Base-by-base conservation (phyloP, 2,888 invertebrate species). In the Sycophila texana region DNA sequence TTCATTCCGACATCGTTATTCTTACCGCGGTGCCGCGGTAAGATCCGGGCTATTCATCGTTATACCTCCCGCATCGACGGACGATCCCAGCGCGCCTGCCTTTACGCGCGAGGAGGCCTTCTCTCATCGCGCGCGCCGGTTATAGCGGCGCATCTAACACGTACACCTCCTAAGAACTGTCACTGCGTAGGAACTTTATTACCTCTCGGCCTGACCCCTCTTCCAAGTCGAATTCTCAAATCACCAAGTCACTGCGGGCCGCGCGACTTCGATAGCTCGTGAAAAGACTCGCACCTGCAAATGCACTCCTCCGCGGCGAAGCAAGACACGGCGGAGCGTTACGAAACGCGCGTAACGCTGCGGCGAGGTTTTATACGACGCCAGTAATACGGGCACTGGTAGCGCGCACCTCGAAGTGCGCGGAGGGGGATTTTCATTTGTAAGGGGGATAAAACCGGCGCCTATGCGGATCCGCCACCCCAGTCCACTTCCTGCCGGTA, bases 391-490 rank as follows among this genome's bases (percentile, higher is more conserved):
- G 57, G 16, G n/a, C 4, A 12, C 1, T 30, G 13, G n/a, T 14
- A 16, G 53, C 61, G 72, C 14, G 61, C 26, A 5, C 53, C 53
- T 14, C 10, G 30, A 26, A 61, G 49, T 30, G 68, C 51, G 20
- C 30, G 18, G 18, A n/a, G 16, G 30, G 68, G 26, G 70, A 76
- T 53, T 76, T 76, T 70, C 70, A 70, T 76, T 76, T 70, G 61
- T 63, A 61, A 39, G 26, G 22, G 20, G n/a, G 47, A 55, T 22
- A 76, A 63, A 61, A 51, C 4, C 60, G 60, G 20, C 16, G 49
- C 47, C 47, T 22, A 20, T 16, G 26, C 18, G 13, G 20, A 22
- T 49, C 13, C 18, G 16, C 51, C 10, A 51, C 1, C 51, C 13
- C 13, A 51, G 51, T 51, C 53, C 16, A n/a, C 53, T 14, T 14